Evolutionary conservation across 2,113 vertebrate genomes (phyloP).

Genomic region (Xenopus laevis): DNA sequence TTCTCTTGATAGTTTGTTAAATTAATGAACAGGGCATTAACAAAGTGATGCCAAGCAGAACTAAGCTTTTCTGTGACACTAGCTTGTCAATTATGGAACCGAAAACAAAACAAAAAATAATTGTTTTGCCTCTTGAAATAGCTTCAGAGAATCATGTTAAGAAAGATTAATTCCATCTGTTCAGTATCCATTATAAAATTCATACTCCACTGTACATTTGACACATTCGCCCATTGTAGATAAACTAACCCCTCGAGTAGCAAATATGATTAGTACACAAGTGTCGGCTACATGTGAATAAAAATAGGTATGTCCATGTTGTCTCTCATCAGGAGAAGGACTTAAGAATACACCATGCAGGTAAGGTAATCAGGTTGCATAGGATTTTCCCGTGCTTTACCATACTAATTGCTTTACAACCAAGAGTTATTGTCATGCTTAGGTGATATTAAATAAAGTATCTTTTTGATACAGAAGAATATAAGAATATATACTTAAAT

Average conservation of each 20-base stretch:
- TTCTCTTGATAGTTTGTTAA: conserved; percentile 64
- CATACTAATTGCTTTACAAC: too few species aligned
- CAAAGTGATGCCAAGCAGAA: conserved; percentile 55
- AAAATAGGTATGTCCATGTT: too few species aligned
- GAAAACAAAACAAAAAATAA: conserved; percentile 26
- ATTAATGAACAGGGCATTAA: conserved; percentile 59
- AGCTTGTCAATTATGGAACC: conserved; percentile 33
- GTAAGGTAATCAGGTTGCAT: too few species aligned
- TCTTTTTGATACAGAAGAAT: too few species aligned
- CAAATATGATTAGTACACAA: too few species aligned
- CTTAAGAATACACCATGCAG: too few species aligned
- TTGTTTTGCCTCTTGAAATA: conserved; percentile 8
- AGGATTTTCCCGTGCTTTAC: too few species aligned
- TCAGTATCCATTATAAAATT: conserved; percentile 13
- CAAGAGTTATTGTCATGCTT: too few species aligned
- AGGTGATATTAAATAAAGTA: too few species aligned
- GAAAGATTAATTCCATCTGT: conserved; percentile 41
- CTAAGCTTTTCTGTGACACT: conserved; percentile 43
- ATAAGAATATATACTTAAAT: too few species aligned
- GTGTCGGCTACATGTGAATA: too few species aligned
- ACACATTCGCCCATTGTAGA: conserved; percentile 9
- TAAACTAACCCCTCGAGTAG: background rate
- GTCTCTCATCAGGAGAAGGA: too few species aligned
- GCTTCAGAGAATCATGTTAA: conserved; percentile 47
- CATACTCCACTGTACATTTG: conserved; percentile 12